A percentile compares a stretch with the other conserved stretches of the same genome.
phyloP scores from a whole-genome alignment of 2,113 vertebrate genomes.

The Pao palembangensis region DNA sequence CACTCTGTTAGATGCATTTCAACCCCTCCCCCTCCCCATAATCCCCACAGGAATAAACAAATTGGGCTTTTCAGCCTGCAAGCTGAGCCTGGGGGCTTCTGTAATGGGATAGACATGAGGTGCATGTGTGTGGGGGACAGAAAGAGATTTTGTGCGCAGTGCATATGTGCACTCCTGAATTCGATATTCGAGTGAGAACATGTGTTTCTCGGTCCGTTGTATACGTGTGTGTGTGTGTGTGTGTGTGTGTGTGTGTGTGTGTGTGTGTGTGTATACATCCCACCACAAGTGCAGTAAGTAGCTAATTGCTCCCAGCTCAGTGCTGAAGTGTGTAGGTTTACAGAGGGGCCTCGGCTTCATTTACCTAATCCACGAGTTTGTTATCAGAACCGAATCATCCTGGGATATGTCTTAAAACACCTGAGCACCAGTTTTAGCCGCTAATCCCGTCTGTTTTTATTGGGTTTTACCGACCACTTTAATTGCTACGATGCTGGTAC shows the following conservation, averaged over 20 bases:
- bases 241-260: slow-evolving; percentile 10
- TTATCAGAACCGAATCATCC: slow-evolving; percentile 32
- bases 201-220: slow-evolving; percentile 39
- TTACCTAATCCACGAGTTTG: slow-evolving; percentile 52
- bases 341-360: slow-evolving; percentile 39
- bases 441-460: background rate
- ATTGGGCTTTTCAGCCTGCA: slow-evolving; percentile 73
- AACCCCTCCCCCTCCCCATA: slow-evolving; percentile 45
- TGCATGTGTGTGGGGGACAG: slow-evolving; percentile 17
- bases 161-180: slow-evolving; percentile 21
- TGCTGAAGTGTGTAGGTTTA: slow-evolving; percentile 30
- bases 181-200: slow-evolving; percentile 39
- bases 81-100: slow-evolving; percentile 60
- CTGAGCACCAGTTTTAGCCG: slow-evolving; percentile 15
- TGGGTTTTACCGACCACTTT: background rate
- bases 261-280: slow-evolving; percentile 16
- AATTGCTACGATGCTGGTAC: background rate
- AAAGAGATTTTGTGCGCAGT: slow-evolving; percentile 16
- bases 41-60: slow-evolving; percentile 76
- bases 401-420: slow-evolving; percentile 31
- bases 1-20: slow-evolving; percentile 69
- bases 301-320: slow-evolving; percentile 59
- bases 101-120: slow-evolving; percentile 56
- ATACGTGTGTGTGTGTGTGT: background rate
- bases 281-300: slow-evolving; percentile 42